phyloP scores from a whole-genome alignment of 1,140 invertebrate genomes.

The Asbolus verrucosus region DNA sequence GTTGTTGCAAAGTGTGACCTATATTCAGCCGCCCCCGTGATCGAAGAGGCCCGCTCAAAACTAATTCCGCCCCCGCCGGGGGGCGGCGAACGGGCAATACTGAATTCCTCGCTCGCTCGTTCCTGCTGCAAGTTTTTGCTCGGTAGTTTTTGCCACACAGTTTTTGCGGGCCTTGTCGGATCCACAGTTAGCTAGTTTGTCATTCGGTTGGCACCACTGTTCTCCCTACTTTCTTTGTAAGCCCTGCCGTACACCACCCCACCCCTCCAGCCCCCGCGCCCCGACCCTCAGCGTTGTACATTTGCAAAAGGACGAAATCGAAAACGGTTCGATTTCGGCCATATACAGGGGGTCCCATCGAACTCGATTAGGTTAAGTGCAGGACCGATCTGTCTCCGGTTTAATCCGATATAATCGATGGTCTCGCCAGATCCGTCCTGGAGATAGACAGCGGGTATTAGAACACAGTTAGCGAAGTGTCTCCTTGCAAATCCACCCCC shows the following conservation, averaged over 20 bases:
- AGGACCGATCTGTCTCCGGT: neutral
- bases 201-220: slow-evolving; percentile 62
- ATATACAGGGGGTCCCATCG: neutral
- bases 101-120: slow-evolving; percentile 42
- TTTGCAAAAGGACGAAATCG: neutral
- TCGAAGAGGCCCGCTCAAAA: slow-evolving; percentile 49
- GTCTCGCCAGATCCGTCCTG: slow-evolving; percentile 25
- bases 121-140: slow-evolving; percentile 53
- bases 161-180: slow-evolving; percentile 62
- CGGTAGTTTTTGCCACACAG: slow-evolving; percentile 57
- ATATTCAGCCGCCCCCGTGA: neutral
- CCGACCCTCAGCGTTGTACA: neutral
- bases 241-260: slow-evolving; percentile 26
- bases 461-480: slow-evolving; percentile 35
- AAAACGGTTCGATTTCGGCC: neutral
- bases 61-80: slow-evolving; percentile 55
- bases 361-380: slow-evolving; percentile 28
- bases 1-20: slow-evolving; percentile 3
- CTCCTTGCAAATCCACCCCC: slow-evolving; percentile 32
- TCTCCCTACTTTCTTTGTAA: slow-evolving; percentile 52
- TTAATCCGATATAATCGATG: slow-evolving; percentile 39
- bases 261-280: neutral
- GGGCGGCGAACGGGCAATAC: slow-evolving; percentile 39
- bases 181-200: slow-evolving; percentile 65
- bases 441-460: slow-evolving; percentile 33